Evolutionary conservation across 2,888 invertebrate species (phyloP).

Genomic region (Cryptophagus acutangulus): DNA sequence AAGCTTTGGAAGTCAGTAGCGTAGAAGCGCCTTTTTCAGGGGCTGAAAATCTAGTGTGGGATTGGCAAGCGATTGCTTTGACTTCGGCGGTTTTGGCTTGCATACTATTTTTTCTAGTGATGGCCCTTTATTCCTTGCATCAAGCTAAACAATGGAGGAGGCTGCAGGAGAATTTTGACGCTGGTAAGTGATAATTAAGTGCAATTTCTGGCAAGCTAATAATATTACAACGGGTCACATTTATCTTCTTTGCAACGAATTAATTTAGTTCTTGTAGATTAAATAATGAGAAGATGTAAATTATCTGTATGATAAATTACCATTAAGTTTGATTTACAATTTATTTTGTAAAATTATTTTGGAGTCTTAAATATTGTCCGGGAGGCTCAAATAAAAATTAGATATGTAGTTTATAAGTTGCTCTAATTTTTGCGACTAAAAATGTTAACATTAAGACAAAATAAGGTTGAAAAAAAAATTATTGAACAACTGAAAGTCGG

Average conservation of each 20-base stretch:
- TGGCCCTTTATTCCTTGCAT: slow-evolving; percentile 69
- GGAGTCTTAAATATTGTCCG: no score
- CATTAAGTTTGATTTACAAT: background rate
- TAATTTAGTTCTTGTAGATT: background rate
- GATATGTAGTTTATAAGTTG: no score
- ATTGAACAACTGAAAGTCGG: no score
- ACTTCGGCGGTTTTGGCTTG: slow-evolving; percentile 71
- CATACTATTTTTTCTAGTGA: slow-evolving; percentile 73
- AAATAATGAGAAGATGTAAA: background rate
- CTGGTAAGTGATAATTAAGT: slow-evolving; percentile 70
- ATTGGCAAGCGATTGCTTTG: slow-evolving; percentile 69
- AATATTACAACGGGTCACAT: background rate
- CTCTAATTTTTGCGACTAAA: no score
- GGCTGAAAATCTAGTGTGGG: slow-evolving; percentile 56
- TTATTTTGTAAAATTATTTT: no score
- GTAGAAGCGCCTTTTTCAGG: slow-evolving; percentile 48
- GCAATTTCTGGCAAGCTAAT: no score
- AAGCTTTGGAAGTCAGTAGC: slow-evolving; percentile 40
- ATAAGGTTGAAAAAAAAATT: no score
- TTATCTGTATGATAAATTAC: slow-evolving; percentile 2
- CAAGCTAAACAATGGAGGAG: slow-evolving; percentile 76
- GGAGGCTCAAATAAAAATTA: no score
- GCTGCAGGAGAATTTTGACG: slow-evolving; percentile 70
- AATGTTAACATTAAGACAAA: no score
- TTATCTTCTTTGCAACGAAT: background rate